Conservation (phyloP, 2,888 invertebrate genomes). For the Saturnia pavonia region DNA sequence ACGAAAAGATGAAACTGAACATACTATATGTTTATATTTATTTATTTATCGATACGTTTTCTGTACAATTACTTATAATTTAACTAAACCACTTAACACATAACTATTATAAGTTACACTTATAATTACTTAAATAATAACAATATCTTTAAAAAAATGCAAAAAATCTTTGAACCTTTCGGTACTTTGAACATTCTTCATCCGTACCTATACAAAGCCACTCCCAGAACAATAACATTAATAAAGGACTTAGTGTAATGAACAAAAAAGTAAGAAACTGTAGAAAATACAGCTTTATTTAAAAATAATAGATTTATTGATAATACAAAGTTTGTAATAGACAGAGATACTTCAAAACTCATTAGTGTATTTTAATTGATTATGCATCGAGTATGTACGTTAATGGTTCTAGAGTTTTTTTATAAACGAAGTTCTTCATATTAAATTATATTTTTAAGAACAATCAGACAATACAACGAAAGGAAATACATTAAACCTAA, state of each 20-base stretch:
- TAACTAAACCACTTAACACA: neutral
- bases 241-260: neutral
- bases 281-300: neutral
- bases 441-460: constrained; percentile 15
- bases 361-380: constrained; percentile 66
- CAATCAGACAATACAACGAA: neutral
- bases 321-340: constrained; percentile 4
- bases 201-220: neutral
- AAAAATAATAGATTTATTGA: neutral
- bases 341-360: constrained; percentile 55
- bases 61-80: constrained; percentile 10
- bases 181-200: neutral
- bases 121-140: constrained; percentile 9
- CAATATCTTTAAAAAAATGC: neutral
- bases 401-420: constrained; percentile 38
- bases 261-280: neutral
- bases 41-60: neutral
- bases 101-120: constrained; percentile 10
- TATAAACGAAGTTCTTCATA: neutral
- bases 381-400: constrained; percentile 63
- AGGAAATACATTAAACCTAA: neutral
- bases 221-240: neutral
- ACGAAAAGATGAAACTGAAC: neutral
- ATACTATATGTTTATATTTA: neutral
- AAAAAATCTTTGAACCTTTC: neutral